A percentile compares a stretch with the other conserved stretches of the same genome.
phyloP scores from a whole-genome alignment of 2,888 invertebrate species.

The Phortica okadai region DNA sequence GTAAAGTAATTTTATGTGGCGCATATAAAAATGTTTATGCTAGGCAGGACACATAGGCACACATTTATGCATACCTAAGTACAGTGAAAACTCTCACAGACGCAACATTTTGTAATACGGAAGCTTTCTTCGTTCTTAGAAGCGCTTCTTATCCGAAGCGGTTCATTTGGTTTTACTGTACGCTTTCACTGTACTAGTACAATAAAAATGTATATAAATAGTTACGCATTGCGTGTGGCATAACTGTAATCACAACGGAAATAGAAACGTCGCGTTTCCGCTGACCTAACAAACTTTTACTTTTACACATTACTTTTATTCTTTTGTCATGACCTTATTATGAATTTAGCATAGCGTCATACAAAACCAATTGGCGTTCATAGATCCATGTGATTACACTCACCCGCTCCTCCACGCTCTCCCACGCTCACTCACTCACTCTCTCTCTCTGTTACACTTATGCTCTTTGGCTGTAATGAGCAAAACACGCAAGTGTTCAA shows the following conservation, averaged over 20 bases:
- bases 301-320: neutral
- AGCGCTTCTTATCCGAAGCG: too few relatives aligned
- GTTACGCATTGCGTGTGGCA: conserved; percentile 35
- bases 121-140: too few relatives aligned
- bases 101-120: too few relatives aligned
- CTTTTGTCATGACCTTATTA: neutral
- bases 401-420: neutral
- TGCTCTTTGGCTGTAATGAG: neutral
- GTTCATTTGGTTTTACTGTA: too few relatives aligned
- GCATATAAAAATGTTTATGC: neutral
- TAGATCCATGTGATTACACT: too few relatives aligned
- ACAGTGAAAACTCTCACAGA: too few relatives aligned
- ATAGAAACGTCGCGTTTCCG: conserved; percentile 60
- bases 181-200: neutral
- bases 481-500: neutral
- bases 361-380: neutral
- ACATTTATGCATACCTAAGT: too few relatives aligned
- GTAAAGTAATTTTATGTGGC: too few relatives aligned
- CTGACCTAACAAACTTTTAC: conserved; percentile 34
- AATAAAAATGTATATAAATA: neutral
- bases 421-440: too few relatives aligned
- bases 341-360: neutral
- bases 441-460: too few relatives aligned
- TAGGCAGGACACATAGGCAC: neutral
- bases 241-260: conserved; percentile 60